Percentiles rank a stretch among this genome's conserved stretches.
Evolutionary conservation across 2,888 invertebrate species (phyloP).

Genomic region (Conistra vaccinii): DNA sequence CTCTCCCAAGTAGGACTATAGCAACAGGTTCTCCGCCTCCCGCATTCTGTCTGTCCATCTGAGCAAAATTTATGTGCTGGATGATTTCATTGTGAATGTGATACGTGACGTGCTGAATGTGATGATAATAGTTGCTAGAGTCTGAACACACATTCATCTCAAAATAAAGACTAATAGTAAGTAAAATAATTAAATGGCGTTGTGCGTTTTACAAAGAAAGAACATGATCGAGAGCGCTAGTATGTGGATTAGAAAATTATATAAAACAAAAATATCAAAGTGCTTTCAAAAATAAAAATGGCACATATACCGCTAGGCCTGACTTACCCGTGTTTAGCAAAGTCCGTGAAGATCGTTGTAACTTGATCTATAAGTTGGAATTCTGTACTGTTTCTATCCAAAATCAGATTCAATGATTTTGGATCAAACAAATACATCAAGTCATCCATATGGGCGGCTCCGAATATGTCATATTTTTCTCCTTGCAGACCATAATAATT

Average conservation of each 20-base stretch:
- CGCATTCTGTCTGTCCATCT: not conserved
- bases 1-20: not conserved
- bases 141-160: not conserved
- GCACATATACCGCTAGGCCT: too few relatives aligned
- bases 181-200: not conserved
- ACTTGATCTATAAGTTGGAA: conserved; percentile 15
- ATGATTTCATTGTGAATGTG: not conserved
- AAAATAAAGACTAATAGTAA: not conserved
- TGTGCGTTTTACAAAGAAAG: not conserved
- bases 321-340: conserved; percentile 38
- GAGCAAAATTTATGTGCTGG: not conserved
- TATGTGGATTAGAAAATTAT: not conserved
- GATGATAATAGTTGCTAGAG: not conserved
- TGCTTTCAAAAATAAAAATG: not conserved
- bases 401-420: conserved; percentile 4
- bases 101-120: not conserved
- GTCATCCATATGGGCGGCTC: conserved; percentile 30
- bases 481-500: conserved; percentile 24
- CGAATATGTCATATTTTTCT: conserved; percentile 15
- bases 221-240: not conserved
- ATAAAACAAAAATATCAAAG: not conserved
- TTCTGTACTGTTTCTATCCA: conserved; percentile 11
- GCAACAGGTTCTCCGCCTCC: not conserved
- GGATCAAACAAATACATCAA: conserved; percentile 25
- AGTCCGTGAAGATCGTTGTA: conserved; percentile 31